Conservation (phyloP, 2,797 vertebrate genomes). For the Calcarius lapponicus region DNA sequence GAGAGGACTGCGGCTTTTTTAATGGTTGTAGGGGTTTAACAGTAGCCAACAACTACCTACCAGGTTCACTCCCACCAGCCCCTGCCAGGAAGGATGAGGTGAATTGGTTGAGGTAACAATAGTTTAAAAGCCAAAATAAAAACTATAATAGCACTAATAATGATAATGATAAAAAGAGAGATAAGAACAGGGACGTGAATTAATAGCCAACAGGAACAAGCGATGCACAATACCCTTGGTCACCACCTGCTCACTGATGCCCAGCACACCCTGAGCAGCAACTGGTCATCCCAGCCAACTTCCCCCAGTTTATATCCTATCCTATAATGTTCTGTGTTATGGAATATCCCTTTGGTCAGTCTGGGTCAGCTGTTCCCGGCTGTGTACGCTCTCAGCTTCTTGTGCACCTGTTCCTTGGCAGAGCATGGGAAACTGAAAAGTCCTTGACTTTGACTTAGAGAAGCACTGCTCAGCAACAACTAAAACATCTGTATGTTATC, state of each 20-base stretch:
- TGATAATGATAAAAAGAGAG: not conserved
- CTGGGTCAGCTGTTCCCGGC: rapidly evolving
- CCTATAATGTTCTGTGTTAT: not conserved
- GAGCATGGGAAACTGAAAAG: not conserved
- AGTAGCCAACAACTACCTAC: not conserved
- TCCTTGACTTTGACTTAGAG: not conserved
- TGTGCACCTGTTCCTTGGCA: not conserved
- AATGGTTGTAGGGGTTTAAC: not conserved
- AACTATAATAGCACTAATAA: not conserved
- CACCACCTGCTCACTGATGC: not conserved
- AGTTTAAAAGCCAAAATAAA: not conserved
- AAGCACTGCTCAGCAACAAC: not conserved
- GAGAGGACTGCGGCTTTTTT: not conserved
- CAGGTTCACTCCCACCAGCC: not conserved
- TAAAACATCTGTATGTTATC: not conserved
- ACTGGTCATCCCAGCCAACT: not conserved
- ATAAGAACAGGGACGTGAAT: not conserved
- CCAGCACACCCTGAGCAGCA: not conserved
- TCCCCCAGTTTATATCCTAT: not conserved
- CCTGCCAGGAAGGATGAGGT: not conserved
- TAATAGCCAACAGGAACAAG: not conserved
- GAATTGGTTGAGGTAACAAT: not conserved
- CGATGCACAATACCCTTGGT: not conserved
- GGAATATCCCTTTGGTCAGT: not conserved
- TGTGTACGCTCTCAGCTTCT: not conserved